Evolutionary conservation across 2,888 invertebrate genomes (phyloP), one percentile per base, ranked within the genome.

Genomic region (Lasioglossum morio): DNA sequence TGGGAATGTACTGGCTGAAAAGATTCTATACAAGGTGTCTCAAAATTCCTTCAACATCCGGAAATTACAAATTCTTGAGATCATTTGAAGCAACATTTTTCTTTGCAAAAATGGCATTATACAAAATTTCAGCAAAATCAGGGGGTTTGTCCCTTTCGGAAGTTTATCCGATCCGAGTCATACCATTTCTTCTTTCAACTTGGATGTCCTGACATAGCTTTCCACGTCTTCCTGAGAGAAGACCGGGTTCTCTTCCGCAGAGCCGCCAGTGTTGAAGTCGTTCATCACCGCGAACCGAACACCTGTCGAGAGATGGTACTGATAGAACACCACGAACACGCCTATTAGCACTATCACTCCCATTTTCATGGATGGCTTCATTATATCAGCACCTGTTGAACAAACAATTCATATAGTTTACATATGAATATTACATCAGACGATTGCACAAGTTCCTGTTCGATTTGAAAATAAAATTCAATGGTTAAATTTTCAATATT

Each of bases 311-410:
- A 97, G 95, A 92, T 97, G 96, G 94, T 97, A 97, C 94, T 97
- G 97, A 93, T 96, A 96, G 92, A 97, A 95, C 91, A 97, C 96
- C 93, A 97, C 96, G 94, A 96, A 96, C 89, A 96, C 96, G 93
- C 96, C 96, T 94, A 96, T 94, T 94, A 97, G 95, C 94, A 96
- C 96, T 92, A 97, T 95, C 95, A 97, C 96, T 96, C 97, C 97
- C 96, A 97, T 96, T 96, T 97, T 97, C 94, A 96, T 96, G 92
- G 96, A 96, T 93, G 96, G 96, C 94, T 95, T 96, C 96, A 96
- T 96, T 89, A 83, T 93, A 90, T 87, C 79, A 86, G 82, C 79
- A 86, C 91, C 94, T 94, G 88, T 0, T n/a, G 70, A 4, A 0
- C 5, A 40, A 69, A 69, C 37, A 23, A 37, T 43, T 43, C 12